A percentile compares a stretch with the other conserved stretches of the same genome.
Conservation (phyloP, 2,113 vertebrate species). For the Thalassarche chlororhynchos region DNA sequence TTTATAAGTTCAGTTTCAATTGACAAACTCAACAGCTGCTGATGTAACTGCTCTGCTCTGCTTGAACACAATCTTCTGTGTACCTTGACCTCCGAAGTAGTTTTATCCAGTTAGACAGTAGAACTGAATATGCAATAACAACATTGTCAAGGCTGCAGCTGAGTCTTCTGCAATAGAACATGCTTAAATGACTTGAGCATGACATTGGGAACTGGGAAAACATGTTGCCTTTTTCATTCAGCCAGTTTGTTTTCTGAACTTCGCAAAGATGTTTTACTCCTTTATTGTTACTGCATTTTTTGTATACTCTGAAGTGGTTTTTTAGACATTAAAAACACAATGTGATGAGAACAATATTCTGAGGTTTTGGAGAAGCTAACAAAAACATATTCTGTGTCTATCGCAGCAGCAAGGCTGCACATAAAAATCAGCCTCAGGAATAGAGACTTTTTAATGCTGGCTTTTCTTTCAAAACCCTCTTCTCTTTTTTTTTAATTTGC, state of each 20-base stretch:
- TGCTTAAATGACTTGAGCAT: not conserved
- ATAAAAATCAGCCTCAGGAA: not conserved
- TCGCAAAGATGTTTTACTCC: not conserved
- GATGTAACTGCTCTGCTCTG: not conserved
- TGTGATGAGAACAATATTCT: not conserved
- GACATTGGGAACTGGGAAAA: not conserved
- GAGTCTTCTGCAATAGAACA: not conserved
- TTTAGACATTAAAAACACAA: not conserved
- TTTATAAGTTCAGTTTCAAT: not conserved
- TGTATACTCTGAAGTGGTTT: not conserved
- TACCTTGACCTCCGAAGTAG: not conserved
- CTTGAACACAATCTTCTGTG: not conserved
- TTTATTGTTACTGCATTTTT: not conserved
- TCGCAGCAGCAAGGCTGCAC: not conserved
- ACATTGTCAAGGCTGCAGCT: not conserved
- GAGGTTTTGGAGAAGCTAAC: not conserved
- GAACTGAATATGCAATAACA: not conserved
- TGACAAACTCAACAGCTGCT: not conserved
- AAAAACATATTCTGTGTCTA: not conserved
- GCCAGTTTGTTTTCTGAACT: not conserved
- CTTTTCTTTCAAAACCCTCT: not conserved
- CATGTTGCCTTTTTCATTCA: not conserved
- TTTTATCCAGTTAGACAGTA: not conserved
- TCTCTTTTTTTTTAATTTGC: not conserved
- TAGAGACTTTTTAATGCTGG: not conserved